A percentile compares a stretch with the other conserved stretches of the same genome.
phyloP scores from a whole-genome alignment of 1,140 invertebrate species.

The Oedothorax gibbosus region DNA sequence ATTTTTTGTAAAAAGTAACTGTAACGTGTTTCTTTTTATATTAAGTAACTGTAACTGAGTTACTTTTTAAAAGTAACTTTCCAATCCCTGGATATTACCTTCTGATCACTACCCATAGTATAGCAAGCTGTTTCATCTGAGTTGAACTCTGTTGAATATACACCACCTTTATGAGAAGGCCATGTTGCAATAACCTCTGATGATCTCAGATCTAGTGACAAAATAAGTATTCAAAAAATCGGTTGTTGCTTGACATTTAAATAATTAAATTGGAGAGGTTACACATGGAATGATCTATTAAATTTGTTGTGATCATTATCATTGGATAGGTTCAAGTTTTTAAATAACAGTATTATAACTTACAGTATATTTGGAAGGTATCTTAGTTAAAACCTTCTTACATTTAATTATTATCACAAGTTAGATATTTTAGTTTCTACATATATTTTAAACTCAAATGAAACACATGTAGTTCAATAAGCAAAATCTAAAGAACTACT shows the following conservation, averaged over 20 bases:
- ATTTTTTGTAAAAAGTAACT: too few relatives aligned
- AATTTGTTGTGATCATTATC: too few relatives aligned
- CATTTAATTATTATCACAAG: not conserved
- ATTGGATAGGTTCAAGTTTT: not conserved
- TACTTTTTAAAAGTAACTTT: too few relatives aligned
- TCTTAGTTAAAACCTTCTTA: not conserved
- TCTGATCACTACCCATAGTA: constrained; percentile 73
- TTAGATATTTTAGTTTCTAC: too few relatives aligned
- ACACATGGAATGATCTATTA: too few relatives aligned
- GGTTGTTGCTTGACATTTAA: not conserved
- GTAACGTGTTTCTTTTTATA: too few relatives aligned
- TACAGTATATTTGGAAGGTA: not conserved
- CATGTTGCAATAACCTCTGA: constrained; percentile 74
- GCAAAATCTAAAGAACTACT: too few relatives aligned
- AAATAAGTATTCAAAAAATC: not conserved
- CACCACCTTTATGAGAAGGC: constrained; percentile 70
- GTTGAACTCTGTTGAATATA: constrained; percentile 73
- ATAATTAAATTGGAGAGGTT: not conserved
- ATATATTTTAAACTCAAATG: too few relatives aligned
- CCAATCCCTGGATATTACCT: too few relatives aligned
- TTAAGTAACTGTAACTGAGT: too few relatives aligned
- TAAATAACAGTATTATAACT: not conserved
- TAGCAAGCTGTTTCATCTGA: constrained; percentile 74
- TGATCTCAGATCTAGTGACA: constrained; percentile 70
- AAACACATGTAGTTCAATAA: too few relatives aligned